These are phyloP conservation scores for Cariama cristata DNA, from an alignment of 2,113 vertebrate genomes.

Conservation along the genomic window DNA sequence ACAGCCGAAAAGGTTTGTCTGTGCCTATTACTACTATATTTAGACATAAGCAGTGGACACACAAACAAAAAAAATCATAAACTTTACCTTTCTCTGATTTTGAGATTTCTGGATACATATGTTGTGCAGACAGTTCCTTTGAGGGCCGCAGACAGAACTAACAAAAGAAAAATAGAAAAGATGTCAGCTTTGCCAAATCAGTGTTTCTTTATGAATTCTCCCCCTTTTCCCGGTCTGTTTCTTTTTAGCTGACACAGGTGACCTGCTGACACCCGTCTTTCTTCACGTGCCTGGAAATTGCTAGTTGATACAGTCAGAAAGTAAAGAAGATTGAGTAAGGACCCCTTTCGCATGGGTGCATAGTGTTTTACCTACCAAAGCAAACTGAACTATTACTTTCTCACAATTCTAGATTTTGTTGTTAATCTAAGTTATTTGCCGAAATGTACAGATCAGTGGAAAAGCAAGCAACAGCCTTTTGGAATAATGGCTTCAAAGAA, in stretches of 20 bases:
- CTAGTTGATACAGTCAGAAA: not conserved
- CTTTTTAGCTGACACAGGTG: not conserved
- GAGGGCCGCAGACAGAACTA: not conserved
- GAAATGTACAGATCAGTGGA: not conserved
- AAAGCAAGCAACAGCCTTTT: not conserved
- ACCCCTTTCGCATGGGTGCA: not conserved
- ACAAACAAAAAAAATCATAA: rapidly evolving
- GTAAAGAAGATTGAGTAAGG: not conserved
- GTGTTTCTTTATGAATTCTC: not conserved
- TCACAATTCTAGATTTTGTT: not conserved
- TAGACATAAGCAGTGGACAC: not conserved
- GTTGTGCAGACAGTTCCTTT: not conserved
- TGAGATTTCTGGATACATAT: rapidly evolving
- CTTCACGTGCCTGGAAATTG: not conserved
- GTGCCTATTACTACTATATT: not conserved
- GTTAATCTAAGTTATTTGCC: not conserved
- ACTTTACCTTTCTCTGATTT: not conserved
- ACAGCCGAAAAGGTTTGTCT: not conserved
- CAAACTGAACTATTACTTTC: not conserved
- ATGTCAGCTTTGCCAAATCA: not conserved
- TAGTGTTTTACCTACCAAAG: not conserved
- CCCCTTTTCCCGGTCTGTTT: not conserved
- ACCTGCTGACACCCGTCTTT: not conserved
- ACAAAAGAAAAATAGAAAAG: not conserved
- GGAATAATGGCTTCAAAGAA: not conserved